These are phyloP conservation scores for Hirtodrosophila trivittata DNA, from an alignment of 2,888 invertebrate species.

Conservation along the genomic window DNA sequence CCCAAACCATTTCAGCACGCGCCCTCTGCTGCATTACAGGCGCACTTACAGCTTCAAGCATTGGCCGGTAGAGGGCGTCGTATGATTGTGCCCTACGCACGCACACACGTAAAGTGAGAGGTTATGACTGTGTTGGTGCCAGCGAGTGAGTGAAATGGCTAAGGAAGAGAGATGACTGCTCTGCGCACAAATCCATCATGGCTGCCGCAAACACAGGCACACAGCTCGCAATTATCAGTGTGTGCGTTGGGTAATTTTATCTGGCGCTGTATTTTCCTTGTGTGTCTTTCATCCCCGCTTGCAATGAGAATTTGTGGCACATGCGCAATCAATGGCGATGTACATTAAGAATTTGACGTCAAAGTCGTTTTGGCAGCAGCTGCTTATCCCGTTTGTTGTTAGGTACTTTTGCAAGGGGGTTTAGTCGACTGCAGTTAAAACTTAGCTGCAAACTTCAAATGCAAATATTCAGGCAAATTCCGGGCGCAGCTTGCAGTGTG, in stretches of 20 bases:
- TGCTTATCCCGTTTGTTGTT: conserved; percentile 29
- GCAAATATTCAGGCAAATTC: conserved; percentile 49
- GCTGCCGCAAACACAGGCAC: conserved; percentile 36
- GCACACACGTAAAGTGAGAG: conserved; percentile 34
- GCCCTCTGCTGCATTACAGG: conserved; percentile 44
- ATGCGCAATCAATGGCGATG: conserved; percentile 57
- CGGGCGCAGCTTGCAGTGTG: conserved; percentile 18
- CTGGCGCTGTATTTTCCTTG: conserved; percentile 6
- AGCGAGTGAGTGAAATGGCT: conserved; percentile 25
- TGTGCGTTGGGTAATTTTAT: conserved; percentile 26
- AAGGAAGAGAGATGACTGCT: conserved; percentile 26
- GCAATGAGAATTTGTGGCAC: conserved; percentile 22
- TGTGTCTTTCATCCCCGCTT: conserved; percentile 17
- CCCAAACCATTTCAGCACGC: conserved; percentile 52
- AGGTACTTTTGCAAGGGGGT: conserved; percentile 27
- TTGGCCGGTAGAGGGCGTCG: conserved; percentile 56
- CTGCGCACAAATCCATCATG: conserved; percentile 46
- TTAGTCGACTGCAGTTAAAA: conserved; percentile 66
- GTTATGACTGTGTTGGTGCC: conserved; percentile 28
- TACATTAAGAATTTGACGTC: background rate
- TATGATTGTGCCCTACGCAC: conserved; percentile 19
- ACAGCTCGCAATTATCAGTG: conserved; percentile 6
- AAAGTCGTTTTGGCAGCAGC: conserved; percentile 33
- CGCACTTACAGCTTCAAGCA: conserved; percentile 6
- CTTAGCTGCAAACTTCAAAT: conserved; percentile 51